Conservation (phyloP, 2,113 vertebrate species). For the Brachyhypopomus gauderio region DNA sequence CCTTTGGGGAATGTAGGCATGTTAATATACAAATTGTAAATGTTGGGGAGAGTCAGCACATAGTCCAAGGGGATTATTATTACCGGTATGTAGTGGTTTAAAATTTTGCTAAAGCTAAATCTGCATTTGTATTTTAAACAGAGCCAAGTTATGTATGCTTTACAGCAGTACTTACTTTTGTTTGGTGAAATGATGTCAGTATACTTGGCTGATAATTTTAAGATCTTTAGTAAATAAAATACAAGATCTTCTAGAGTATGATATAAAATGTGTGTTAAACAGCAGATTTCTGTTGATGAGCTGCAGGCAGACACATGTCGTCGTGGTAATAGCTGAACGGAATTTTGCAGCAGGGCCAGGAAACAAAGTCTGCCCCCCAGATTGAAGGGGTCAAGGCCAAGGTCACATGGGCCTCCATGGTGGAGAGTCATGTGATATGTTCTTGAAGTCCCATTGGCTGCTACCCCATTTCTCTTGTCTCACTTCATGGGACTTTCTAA, state of each 20-base stretch:
- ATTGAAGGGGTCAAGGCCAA: constrained; percentile 54
- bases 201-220: background rate
- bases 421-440: constrained; percentile 46
- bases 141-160: background rate
- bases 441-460: constrained; percentile 38
- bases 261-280: background rate
- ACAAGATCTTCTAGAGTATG: too few relatives aligned
- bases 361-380: constrained; percentile 44
- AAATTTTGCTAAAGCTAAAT: too few relatives aligned
- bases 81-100: constrained; percentile 23
- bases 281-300: constrained; percentile 44
- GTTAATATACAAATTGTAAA: constrained; percentile 49
- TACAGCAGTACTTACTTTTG: background rate
- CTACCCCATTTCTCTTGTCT: constrained; percentile 11
- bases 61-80: too few relatives aligned
- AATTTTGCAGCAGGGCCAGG: constrained; percentile 49
- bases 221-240: background rate
- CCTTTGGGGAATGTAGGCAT: constrained; percentile 38
- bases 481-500: constrained; percentile 35
- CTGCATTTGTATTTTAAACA: background rate
- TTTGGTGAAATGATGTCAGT: background rate
- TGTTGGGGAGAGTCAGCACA: constrained; percentile 39
- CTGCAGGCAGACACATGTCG: constrained; percentile 41
- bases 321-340: constrained; percentile 30
- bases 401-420: constrained; percentile 40